A percentile compares a stretch with the other conserved stretches of the same genome.
Conservation (phyloP, 2,113 vertebrate genomes). For the Narcine bancroftii region DNA sequence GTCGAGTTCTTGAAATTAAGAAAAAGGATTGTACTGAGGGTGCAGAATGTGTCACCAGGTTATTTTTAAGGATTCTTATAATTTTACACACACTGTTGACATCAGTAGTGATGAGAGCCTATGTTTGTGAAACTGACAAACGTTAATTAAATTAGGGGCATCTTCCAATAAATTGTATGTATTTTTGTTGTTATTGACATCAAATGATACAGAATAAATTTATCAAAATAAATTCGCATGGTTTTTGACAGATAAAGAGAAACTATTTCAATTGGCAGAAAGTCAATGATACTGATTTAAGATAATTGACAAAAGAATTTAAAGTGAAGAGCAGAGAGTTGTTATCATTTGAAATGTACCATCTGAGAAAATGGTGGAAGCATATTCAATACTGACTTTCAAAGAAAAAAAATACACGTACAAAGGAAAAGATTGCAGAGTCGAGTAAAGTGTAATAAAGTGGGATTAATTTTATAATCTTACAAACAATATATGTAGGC, state of each 20-base stretch:
- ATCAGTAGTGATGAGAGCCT: no score
- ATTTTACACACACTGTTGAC: no score
- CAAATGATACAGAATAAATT: no score
- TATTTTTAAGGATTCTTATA: no score
- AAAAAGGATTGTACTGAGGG: no score
- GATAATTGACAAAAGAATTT: neutral
- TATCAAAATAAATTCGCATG: neutral
- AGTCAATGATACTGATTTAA: neutral
- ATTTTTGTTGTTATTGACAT: no score
- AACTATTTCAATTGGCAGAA: neutral
- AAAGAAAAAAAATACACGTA: neutral
- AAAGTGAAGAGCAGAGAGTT: neutral
- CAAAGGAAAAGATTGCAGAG: neutral
- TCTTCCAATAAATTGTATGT: no score
- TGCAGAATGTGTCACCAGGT: no score
- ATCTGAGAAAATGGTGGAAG: neutral
- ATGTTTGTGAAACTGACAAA: no score
- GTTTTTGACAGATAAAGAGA: neutral
- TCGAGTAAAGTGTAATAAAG: neutral
- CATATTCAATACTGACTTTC: neutral
- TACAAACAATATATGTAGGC: no score
- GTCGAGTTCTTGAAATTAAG: neutral
- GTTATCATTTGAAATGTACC: neutral
- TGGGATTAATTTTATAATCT: no score
- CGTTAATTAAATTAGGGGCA: no score